Base-by-base conservation (phyloP, 2,888 invertebrate genomes). In the Hipparchia semele region DNA sequence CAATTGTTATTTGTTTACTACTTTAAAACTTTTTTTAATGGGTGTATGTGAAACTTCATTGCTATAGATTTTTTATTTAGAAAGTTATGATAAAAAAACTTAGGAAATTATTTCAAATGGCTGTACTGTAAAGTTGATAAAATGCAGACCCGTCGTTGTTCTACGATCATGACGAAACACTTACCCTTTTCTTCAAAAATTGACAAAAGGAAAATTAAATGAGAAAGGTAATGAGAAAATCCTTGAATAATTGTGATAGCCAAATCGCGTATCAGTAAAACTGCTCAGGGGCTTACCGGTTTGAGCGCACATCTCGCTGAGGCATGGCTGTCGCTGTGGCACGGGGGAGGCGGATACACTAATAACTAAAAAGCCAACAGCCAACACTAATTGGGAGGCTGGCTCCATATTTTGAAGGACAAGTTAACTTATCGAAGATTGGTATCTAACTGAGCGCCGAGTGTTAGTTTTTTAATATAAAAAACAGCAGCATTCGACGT, bases 341-440 rank as follows among this genome's bases (percentile, higher is more conserved):
- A 65, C 6, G 2, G 74, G 72, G 9, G 58, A 69, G 9, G 56
- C 51, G 2, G 13, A 49, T 7, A 65, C 61, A 62, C 64, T 39
- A 9, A 68, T 10, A 10, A 71, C 8, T 39, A 72, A 64, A 51
- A 76, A 51, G 65, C 67, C 58, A 12, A 74, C 33, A 45, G 71
- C 65, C 33, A 71, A 54, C 62, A 73, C 1, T 23, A 62, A 45
- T 45, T 68, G 65, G 6, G 49, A 58, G 51, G 23, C 49, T 54
- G 13, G 51, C 68, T 76, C 73, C 76, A 76, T 76, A 12, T 60
- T 60, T 68, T 68, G 74, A 76, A 76, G 73, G 76, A 76, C 76
- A 71, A 70, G 73, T 74, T 74, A 49, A 59, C 70, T 56, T 71
- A 73, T 67, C 69, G 74, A 45, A 62, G 71, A 67, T 67, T 69